Base-by-base conservation (phyloP, 2,888 invertebrate species). In the Cremastobaeus sp. region DNA sequence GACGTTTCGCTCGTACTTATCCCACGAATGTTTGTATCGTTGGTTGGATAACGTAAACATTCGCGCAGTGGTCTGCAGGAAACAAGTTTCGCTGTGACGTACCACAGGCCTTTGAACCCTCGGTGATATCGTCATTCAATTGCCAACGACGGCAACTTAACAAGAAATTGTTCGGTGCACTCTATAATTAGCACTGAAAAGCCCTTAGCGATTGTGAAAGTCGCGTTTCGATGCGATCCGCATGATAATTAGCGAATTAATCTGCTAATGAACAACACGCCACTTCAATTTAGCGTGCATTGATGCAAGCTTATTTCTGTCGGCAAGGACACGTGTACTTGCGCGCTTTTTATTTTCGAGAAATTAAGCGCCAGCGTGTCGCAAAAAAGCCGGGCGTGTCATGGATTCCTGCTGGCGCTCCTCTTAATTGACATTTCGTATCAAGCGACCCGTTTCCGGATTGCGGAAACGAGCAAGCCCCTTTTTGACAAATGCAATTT, bases 361-460 rank as follows among this genome's bases (percentile, higher is more conserved):
- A 76, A 76, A 72, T 72, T 68, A 74, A 72, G 65, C 55, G 74
- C 47, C 66, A 12, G 60, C 21, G 30, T 28, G 50, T 15, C 32
- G 68, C 64, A 76, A 72, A 77, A 77, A 77, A 74, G 76, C 41
- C 60, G 48, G 77, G 76, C 76, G 74, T 77, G 70, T 64, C 76
- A 39, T 39, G 68, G 64, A 76, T 74, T 73, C 74, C 55, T 74
- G 62, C 60, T 71, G 74, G 74, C 71, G 75, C 76, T 77, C 35
- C 39, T 72, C 79, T 83, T 85, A 84, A 85, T 85, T 86, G 84
- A 84, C 81, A 79, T 76, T 79, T 79, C 78, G 79, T 79, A 79
- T 79, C 70, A 72, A 66, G 65, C 57, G 59, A 68, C 62, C 69
- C 69, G 55, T 79, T 79, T 80, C 79, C 78, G 76, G 74, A 78